These are phyloP conservation scores for Accipiter cooperii DNA, from an alignment of 2,113 vertebrate species.

Conservation along the genomic window DNA sequence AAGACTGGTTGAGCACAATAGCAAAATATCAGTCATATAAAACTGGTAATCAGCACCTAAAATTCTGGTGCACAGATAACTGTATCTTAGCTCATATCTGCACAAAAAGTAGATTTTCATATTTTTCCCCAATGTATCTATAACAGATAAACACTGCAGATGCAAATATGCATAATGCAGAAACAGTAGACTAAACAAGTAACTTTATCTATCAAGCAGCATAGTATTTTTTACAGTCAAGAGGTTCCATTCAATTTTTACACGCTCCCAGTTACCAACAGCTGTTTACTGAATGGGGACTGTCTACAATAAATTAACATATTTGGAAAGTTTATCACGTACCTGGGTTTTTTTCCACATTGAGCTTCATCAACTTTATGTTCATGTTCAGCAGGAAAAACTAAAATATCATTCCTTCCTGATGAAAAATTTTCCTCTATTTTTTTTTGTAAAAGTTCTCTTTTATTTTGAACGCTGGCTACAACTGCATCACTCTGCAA, in stretches of 20 bases:
- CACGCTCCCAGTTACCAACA: neutral
- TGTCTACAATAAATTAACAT: neutral
- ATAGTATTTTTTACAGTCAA: neutral
- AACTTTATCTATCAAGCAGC: neutral
- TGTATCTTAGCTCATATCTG: neutral
- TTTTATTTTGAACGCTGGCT: neutral
- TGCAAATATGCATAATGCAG: neutral
- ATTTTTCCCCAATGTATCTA: neutral
- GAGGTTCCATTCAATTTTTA: neutral
- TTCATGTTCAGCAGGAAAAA: slow-evolving; percentile 36
- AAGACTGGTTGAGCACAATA: neutral
- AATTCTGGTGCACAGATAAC: neutral
- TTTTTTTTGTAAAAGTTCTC: neutral
- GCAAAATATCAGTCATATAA: neutral
- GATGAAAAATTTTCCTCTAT: neutral
- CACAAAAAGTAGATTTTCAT: neutral
- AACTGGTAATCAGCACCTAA: neutral
- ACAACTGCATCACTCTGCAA: rapidly evolving
- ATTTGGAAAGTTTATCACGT: neutral
- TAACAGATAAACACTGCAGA: neutral
- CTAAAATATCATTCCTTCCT: neutral
- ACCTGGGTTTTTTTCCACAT: slow-evolving; percentile 54
- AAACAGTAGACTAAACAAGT: neutral
- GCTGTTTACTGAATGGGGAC: neutral
- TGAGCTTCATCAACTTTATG: slow-evolving; percentile 41